Conservation (phyloP, 2,888 invertebrate species). For the Enchytraeus crypticus region DNA sequence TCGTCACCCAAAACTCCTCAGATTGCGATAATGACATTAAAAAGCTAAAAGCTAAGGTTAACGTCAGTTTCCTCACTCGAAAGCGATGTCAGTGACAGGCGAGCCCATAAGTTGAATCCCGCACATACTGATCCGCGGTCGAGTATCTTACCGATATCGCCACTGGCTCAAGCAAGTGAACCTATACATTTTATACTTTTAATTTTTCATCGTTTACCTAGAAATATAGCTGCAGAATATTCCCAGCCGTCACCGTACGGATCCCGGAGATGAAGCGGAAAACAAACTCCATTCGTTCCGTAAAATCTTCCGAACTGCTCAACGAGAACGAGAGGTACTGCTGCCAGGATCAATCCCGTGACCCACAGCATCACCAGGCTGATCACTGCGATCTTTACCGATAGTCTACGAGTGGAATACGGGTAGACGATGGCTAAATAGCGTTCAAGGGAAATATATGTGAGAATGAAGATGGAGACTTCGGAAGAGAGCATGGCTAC, state of each 20-base stretch:
- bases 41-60: too few species aligned
- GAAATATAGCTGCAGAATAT: constrained; percentile 62
- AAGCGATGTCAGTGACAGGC: too few species aligned
- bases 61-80: too few species aligned
- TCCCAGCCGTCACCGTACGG: constrained; percentile 62
- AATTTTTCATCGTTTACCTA: neutral
- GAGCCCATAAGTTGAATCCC: too few species aligned
- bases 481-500: constrained; percentile 62
- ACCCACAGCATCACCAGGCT: constrained; percentile 8
- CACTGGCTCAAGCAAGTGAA: too few species aligned
- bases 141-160: too few species aligned
- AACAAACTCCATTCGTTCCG: constrained; percentile 59
- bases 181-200: too few species aligned
- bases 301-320: constrained; percentile 52
- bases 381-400: constrained; percentile 47
- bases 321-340: constrained; percentile 57
- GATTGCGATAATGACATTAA: too few species aligned
- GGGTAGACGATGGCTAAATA: constrained; percentile 43
- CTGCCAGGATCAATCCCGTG: constrained; percentile 55
- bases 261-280: constrained; percentile 63
- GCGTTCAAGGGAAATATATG: constrained; percentile 63
- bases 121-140: too few species aligned
- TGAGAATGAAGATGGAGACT: constrained; percentile 59
- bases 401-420: constrained; percentile 21
- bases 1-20: too few species aligned